Conservation (phyloP, 2,113 vertebrate species). For the Myrmecobius fasciatus region DNA sequence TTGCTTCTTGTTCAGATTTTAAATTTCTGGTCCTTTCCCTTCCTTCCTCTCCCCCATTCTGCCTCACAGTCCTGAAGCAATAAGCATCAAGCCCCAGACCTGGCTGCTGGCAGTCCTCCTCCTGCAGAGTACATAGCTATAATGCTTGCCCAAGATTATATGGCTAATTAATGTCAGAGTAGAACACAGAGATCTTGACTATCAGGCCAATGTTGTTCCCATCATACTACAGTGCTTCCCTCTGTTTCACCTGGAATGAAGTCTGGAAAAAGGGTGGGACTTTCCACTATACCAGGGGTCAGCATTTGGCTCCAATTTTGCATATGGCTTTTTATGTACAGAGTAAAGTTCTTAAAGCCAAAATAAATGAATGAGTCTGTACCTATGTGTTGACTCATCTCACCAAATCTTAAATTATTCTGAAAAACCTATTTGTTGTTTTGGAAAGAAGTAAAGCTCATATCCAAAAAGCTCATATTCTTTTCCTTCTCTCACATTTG, state of each 20-base stretch:
- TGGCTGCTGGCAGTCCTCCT: not conserved
- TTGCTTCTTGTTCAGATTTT: not conserved
- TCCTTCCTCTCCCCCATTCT: not conserved
- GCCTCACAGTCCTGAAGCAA: not conserved
- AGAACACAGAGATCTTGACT: not conserved
- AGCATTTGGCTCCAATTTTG: not conserved
- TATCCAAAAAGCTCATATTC: not conserved
- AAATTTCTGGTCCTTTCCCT: not conserved
- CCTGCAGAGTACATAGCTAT: not conserved
- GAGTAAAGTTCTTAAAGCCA: not conserved
- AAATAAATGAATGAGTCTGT: constrained; percentile 3
- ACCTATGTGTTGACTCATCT: not conserved
- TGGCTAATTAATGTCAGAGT: not conserved
- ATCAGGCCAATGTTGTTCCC: not conserved
- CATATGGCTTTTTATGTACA: not conserved
- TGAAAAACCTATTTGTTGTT: not conserved
- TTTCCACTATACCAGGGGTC: not conserved
- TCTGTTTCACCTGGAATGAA: not conserved
- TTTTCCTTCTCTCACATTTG: not conserved
- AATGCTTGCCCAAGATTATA: not conserved
- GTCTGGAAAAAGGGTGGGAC: not conserved
- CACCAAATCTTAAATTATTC: not conserved
- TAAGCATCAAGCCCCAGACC: not conserved
- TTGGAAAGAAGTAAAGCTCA: not conserved
- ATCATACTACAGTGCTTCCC: not conserved